A percentile compares a stretch with the other conserved stretches of the same genome.
These are phyloP conservation scores for Tolmerus cingulatus DNA, from an alignment of 2,888 invertebrate species.

Conservation along the genomic window DNA sequence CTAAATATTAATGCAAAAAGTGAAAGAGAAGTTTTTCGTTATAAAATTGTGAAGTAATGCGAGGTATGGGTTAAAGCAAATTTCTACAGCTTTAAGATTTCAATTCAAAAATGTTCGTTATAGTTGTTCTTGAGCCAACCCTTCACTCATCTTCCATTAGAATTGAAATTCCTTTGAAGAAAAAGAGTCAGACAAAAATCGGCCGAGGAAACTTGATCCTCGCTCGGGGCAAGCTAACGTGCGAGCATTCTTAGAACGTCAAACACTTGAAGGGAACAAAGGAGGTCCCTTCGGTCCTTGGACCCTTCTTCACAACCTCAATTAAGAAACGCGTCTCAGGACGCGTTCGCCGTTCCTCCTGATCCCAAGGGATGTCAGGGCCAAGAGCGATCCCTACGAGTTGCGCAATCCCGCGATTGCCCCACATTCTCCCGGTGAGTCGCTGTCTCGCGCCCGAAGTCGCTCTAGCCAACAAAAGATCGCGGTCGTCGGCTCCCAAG, in stretches of 20 bases:
- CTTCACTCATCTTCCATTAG: not conserved
- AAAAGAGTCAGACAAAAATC: not conserved
- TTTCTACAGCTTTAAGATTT: too few species aligned
- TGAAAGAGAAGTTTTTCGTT: too few species aligned
- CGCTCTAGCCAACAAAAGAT: not conserved
- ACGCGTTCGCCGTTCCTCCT: not conserved
- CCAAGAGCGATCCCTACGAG: not conserved
- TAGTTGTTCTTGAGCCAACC: not conserved
- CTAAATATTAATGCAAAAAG: too few species aligned
- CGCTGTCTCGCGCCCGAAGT: not conserved
- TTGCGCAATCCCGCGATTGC: not conserved
- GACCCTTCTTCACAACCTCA: not conserved
- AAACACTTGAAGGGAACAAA: conserved; percentile 16
- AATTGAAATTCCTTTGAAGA: not conserved
- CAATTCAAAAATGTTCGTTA: too few species aligned
- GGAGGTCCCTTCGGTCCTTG: not conserved
- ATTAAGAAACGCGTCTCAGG: not conserved
- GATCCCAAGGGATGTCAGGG: not conserved
- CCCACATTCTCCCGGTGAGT: not conserved
- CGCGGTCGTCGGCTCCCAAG: not conserved
- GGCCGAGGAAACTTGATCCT: conserved; percentile 29
- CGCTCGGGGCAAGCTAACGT: not conserved
- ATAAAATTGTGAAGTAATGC: too few species aligned
- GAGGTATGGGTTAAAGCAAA: too few species aligned
- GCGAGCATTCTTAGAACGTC: conserved; percentile 21